Percentiles rank a stretch among this genome's conserved stretches.
Conservation (phyloP, 2,888 invertebrate genomes). For the Parthenolecanium corni region DNA sequence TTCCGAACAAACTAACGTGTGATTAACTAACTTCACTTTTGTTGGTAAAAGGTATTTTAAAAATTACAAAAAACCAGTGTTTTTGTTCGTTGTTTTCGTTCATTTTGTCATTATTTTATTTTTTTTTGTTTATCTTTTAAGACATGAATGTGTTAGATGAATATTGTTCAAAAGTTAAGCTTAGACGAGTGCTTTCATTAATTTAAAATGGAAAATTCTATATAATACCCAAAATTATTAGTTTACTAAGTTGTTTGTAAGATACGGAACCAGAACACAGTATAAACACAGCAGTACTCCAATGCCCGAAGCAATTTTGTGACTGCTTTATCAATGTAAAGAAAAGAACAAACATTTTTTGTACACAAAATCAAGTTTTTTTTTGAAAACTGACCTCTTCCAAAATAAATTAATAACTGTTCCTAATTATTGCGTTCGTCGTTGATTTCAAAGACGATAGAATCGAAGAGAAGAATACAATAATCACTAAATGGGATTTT, state of each 20-base stretch:
- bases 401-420: neutral
- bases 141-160: neutral
- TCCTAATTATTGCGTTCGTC: neutral
- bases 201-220: neutral
- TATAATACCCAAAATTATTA: neutral
- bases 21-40: too few species aligned
- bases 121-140: too few species aligned
- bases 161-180: neutral
- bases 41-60: too few species aligned
- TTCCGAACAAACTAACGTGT: too few species aligned
- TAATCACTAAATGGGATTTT: neutral
- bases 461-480: neutral
- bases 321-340: slow-evolving; percentile 1
- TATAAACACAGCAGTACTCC: too few species aligned
- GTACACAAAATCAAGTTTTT: neutral
- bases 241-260: slow-evolving; percentile 1
- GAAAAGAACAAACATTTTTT: neutral
- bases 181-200: slow-evolving; percentile 23
- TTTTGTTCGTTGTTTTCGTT: neutral
- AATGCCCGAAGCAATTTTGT: neutral
- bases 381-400: neutral
- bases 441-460: too few species aligned
- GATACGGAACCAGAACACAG: too few species aligned
- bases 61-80: too few species aligned
- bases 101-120: neutral